A percentile compares a stretch with the other conserved stretches of the same genome.
Evolutionary conservation across 2,797 vertebrate species (phyloP).

Genomic region (Tenualosa ilisha): DNA sequence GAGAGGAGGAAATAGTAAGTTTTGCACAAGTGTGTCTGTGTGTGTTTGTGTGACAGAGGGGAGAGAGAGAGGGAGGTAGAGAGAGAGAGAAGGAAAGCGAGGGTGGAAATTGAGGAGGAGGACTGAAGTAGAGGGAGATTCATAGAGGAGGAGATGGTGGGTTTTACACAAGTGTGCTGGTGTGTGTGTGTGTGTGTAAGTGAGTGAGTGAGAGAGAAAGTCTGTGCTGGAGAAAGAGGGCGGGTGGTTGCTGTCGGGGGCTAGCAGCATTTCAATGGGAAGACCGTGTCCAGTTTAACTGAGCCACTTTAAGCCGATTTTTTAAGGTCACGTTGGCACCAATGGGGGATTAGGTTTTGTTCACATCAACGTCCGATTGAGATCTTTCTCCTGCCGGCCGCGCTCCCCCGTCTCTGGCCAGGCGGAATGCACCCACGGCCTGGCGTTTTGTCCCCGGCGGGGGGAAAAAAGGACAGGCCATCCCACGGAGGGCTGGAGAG

Average conservation of each 20-base stretch:
- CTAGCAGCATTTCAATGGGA: slow-evolving; percentile 63
- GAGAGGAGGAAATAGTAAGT: not conserved
- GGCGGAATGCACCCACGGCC: slow-evolving; percentile 74
- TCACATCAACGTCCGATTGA: slow-evolving; percentile 81
- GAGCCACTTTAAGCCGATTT: slow-evolving; percentile 81
- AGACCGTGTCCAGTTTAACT: slow-evolving; percentile 80
- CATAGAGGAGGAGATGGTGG: not conserved
- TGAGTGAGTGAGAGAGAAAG: not conserved
- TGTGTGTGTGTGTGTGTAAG: not conserved
- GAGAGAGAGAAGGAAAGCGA: not conserved
- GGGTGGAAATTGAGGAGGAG: not conserved
- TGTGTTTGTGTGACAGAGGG: not conserved
- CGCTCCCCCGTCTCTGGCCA: slow-evolving; percentile 72
- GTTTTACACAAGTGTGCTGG: not conserved
- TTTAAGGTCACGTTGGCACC: slow-evolving; percentile 82
- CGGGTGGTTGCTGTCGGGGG: not conserved
- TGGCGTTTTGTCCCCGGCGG: slow-evolving; percentile 77
- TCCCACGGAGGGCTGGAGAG: slow-evolving; percentile 65
- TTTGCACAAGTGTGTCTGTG: not conserved
- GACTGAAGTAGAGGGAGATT: not conserved
- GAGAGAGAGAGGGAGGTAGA: not conserved
- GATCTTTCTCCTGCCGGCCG: slow-evolving; percentile 71
- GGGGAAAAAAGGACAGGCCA: slow-evolving; percentile 74
- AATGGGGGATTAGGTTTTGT: slow-evolving; percentile 82
- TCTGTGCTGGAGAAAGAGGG: slow-evolving; percentile 25